Evolutionary conservation across 1,140 invertebrate genomes (phyloP), one percentile per base, ranked within the genome.

Genomic region (Drosophila fuyamai): DNA sequence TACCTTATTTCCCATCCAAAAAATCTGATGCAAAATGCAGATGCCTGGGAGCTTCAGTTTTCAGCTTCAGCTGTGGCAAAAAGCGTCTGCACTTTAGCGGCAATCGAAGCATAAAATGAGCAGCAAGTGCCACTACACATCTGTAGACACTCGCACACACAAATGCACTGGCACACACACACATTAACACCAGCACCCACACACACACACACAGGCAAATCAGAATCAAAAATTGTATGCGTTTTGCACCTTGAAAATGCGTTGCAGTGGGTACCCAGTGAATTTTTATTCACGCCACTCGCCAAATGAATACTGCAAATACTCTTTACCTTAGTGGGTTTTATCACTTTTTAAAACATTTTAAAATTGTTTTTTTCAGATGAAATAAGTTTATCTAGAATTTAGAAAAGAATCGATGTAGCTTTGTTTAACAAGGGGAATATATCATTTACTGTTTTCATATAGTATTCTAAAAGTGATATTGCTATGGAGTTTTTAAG

Each of bases 51-150:
- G 61, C 43, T 14, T 40, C 23, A 61, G 50, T 58, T 75, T 50
- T 76, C 51, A 59, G 40, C 56, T 60, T 44, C 67, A 81, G 57
- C 61, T 77, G 66, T 60, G 44, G 61, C 61, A 74, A 78, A 86
- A 88, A 86, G 63, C 73, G 77, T 89, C 77, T 81, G 77, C 84
- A 84, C 84, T 89, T 73, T 60, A 50, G 77, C 54, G 68, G 38
- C 80, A 81, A 81, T 84, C 84, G 84, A 89, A 77, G 80, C 84
- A 89, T 89, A 79, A 90, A 89, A 89, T 89, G 84, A 89, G 84
- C 84, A 90, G 84, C 85, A 84, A 89, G 85, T 89, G 84, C 77
- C 85, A 89, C 84, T 89, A 81, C 80, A 89, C 63, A 76, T 68
- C 50, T 70, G 70, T 53, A 79, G 46, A 56, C 46, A 46, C 65